Conservation (phyloP, 2,113 vertebrate species). For the Rhabdornis inornatus region DNA sequence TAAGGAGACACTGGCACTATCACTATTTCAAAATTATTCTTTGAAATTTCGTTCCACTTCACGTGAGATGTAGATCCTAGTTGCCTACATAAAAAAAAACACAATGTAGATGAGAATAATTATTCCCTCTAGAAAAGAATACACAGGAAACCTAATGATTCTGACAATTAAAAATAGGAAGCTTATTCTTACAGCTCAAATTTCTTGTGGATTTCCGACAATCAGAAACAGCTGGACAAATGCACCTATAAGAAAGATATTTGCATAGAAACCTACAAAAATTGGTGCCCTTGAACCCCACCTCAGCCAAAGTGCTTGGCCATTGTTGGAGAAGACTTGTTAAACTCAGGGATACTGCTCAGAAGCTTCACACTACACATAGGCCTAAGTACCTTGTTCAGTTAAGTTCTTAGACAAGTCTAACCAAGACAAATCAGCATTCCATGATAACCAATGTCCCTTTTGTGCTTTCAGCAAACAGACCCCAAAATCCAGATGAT, state of each 20-base stretch:
- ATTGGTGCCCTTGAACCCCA: neutral
- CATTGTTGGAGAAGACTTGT: neutral
- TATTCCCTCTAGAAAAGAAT: neutral
- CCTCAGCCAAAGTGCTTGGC: neutral
- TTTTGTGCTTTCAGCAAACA: neutral
- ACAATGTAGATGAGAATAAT: neutral
- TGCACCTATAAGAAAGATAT: neutral
- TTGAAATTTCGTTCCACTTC: neutral
- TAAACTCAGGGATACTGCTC: neutral
- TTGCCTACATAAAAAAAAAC: neutral
- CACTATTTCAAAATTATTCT: neutral
- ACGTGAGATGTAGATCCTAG: rapidly evolving
- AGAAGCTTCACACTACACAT: neutral
- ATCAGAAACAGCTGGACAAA: neutral
- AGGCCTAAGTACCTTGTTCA: neutral
- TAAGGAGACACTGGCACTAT: neutral
- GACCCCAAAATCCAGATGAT: neutral
- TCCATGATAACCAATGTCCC: neutral
- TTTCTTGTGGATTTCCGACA: neutral
- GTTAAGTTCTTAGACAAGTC: neutral
- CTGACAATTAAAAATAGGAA: neutral
- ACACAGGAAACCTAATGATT: neutral
- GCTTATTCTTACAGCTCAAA: neutral
- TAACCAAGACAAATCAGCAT: neutral
- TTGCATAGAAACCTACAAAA: neutral